Evolutionary conservation across 2,797 vertebrate genomes (phyloP), one percentile per base, ranked within the genome.

Genomic region (Acrocephalus scirpaceus): DNA sequence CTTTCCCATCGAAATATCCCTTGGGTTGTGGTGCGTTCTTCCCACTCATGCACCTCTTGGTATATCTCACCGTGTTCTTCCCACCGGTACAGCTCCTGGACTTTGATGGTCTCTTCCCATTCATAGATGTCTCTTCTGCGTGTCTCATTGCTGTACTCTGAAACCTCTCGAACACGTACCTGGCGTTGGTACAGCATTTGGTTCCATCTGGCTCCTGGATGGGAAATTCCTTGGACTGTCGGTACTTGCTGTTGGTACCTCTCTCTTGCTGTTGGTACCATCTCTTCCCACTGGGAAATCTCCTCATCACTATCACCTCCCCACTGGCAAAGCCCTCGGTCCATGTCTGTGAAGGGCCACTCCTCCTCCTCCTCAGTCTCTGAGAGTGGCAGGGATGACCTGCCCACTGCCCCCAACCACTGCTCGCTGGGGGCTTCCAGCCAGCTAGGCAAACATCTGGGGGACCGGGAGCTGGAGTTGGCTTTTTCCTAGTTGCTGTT

Each of bases 191-290:
- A 58, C 11, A 58, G 29, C 21, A 23, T 36, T 30, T 5, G 42
- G 42, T 15, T 23, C 4, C 19, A 36, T 20, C 42, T 11, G 54
- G 20, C 40, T 58, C 16, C 42, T 7, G 0, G 1, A 4, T 4
- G 40, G 32, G 25, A 34, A 34, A 45, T 13, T 45, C 57, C 42
- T 45, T 56, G 17, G 15, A 29, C 14, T 57, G 10, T 34, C 40
- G 21, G 10, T 8, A 44, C 10, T 32, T 36, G n/a, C n/a, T 16
- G 12, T 40, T 44, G 42, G 42, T 44, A 44, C 42, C 42, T 17
- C 42, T 34, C 40, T 72, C 44, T 50, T 19, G 4, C 50, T 11
- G 10, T n/a, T 38, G 38, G 38, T 38, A 38, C 38, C 38, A 38
- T 38, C 38, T 38, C 38, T 38, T 66, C 45, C 25, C 64, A 15